Evolutionary conservation across 2,113 vertebrate genomes (phyloP).

Genomic region (Cheirogaleus medius): DNA sequence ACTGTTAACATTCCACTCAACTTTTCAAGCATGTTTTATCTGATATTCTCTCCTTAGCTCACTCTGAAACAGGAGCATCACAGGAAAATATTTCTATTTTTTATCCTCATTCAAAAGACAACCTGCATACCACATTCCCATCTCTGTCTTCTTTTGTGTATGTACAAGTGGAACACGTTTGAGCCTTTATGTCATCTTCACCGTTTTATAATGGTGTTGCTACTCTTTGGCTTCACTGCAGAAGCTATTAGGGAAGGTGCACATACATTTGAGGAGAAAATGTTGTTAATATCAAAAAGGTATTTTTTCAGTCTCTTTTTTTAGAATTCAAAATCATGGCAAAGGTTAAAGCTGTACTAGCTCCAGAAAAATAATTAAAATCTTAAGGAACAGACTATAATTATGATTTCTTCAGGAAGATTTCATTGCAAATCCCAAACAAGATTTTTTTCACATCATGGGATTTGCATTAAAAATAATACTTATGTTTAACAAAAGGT

Average conservation of each 20-base stretch:
- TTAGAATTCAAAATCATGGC: conserved; percentile 32
- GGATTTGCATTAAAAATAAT: conserved; percentile 27
- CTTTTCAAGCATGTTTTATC: not conserved
- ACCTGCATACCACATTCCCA: not conserved
- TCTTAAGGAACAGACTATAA: conserved; percentile 19
- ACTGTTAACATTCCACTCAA: not conserved
- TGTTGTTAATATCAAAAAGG: not conserved
- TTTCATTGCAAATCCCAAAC: not conserved
- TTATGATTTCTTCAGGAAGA: not conserved
- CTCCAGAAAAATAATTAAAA: conserved; percentile 39
- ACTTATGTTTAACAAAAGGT: conserved; percentile 3
- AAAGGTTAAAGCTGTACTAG: not conserved
- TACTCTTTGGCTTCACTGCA: not conserved
- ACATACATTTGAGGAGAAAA: not conserved
- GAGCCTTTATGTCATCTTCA: not conserved
- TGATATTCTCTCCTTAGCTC: not conserved
- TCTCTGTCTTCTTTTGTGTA: not conserved
- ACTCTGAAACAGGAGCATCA: not conserved
- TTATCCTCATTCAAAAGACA: not conserved
- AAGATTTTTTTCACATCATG: not conserved
- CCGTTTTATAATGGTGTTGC: not conserved
- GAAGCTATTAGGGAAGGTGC: not conserved
- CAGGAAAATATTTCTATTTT: not conserved
- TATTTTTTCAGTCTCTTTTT: not conserved
- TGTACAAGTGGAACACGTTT: not conserved